A percentile compares a stretch with the other conserved stretches of the same genome.
These are phyloP conservation scores for Trichacis sp. DNA, from an alignment of 2,888 invertebrate genomes.

Conservation along the genomic window DNA sequence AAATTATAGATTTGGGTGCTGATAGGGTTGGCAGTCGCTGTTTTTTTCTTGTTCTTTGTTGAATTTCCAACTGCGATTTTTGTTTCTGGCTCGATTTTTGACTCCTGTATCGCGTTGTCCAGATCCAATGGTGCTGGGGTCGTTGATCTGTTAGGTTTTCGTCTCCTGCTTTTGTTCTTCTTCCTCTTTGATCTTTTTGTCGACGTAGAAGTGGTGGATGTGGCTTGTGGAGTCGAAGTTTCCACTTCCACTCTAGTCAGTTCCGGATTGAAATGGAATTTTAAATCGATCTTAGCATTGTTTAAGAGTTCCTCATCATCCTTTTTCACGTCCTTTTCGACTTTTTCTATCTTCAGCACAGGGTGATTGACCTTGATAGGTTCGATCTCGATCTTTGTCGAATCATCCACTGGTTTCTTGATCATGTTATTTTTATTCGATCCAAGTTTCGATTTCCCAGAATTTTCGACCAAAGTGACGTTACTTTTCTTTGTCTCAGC, in stretches of 20 bases:
- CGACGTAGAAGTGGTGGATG: slow-evolving; percentile 65
- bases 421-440: slow-evolving; percentile 51
- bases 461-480: slow-evolving; percentile 34
- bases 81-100: slow-evolving; percentile 65
- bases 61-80: slow-evolving; percentile 58
- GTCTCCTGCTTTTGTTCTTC: slow-evolving; percentile 72
- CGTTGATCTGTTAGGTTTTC: slow-evolving; percentile 71
- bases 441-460: slow-evolving; percentile 47
- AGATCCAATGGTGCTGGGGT: slow-evolving; percentile 34
- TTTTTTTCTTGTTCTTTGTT: slow-evolving; percentile 73
- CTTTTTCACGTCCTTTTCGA: slow-evolving; percentile 46
- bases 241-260: slow-evolving; percentile 65
- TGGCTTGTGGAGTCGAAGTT: slow-evolving; percentile 59
- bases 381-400: slow-evolving; percentile 55
- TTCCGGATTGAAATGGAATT: slow-evolving; percentile 60
- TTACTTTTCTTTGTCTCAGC: slow-evolving; percentile 68
- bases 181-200: slow-evolving; percentile 70
- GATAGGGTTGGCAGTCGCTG: slow-evolving; percentile 73
- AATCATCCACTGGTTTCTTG: slow-evolving; percentile 54
- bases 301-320: slow-evolving; percentile 70
- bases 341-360: slow-evolving; percentile 55
- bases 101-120: slow-evolving; percentile 61
- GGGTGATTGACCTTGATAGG: slow-evolving; percentile 56
- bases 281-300: slow-evolving; percentile 65
- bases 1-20: slow-evolving; percentile 83